Conservation (phyloP, 2,113 vertebrate genomes). For the Gadus macrocephalus region DNA sequence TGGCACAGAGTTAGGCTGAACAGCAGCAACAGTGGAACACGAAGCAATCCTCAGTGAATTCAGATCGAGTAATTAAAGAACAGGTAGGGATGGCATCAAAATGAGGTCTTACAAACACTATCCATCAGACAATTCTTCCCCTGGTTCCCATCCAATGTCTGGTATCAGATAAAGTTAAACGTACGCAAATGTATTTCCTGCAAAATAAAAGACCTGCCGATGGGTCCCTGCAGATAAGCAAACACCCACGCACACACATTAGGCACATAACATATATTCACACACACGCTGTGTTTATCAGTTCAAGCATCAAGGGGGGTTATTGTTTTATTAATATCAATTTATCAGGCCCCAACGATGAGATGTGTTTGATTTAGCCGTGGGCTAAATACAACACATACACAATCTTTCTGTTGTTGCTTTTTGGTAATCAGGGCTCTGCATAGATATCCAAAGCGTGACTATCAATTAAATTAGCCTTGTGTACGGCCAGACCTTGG, state of each 20-base stretch:
- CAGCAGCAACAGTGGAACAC: too few species aligned
- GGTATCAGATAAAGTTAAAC: too few species aligned
- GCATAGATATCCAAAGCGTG: slow-evolving; percentile 46
- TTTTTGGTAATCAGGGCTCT: slow-evolving; percentile 33
- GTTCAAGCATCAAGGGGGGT: slow-evolving; percentile 45
- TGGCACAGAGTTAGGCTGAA: too few species aligned
- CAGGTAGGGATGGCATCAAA: too few species aligned
- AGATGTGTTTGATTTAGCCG: slow-evolving; percentile 48
- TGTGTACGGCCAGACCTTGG: slow-evolving; percentile 23
- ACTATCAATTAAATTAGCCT: slow-evolving; percentile 44
- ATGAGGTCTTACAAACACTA: too few species aligned
- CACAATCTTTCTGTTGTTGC: slow-evolving; percentile 15
- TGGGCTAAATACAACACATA: slow-evolving; percentile 34
- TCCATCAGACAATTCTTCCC: too few species aligned
- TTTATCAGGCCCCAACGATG: slow-evolving; percentile 44
- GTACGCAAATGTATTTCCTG: too few species aligned
- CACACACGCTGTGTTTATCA: slow-evolving; percentile 31
- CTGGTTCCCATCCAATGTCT: too few species aligned
- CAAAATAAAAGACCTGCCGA: too few species aligned
- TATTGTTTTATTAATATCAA: slow-evolving; percentile 51
- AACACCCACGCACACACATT: not conserved
- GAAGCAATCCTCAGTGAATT: too few species aligned
- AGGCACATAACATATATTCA: not conserved
- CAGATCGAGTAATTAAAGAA: too few species aligned
- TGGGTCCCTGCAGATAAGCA: too few species aligned